Evolutionary conservation across 2,888 invertebrate species (phyloP).

Genomic region (Meandrusa payeni): DNA sequence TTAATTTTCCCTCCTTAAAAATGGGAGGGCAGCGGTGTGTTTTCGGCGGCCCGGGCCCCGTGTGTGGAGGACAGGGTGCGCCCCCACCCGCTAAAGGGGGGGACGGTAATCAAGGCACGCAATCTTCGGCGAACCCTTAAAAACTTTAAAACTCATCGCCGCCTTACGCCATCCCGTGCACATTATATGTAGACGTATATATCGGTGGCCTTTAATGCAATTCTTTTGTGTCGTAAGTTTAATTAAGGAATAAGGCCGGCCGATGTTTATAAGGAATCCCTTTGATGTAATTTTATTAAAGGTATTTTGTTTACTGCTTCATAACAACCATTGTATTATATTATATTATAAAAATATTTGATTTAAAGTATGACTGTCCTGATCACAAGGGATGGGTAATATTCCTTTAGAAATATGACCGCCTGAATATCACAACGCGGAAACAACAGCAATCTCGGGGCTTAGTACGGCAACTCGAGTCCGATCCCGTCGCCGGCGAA

Average conservation of each 20-base stretch:
- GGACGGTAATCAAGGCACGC: constrained; percentile 83
- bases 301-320: no score
- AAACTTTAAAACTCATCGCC: constrained; percentile 82
- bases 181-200: constrained; percentile 30
- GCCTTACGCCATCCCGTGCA: constrained; percentile 47
- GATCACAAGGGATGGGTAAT: no score
- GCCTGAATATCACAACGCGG: no score
- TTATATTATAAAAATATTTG: no score
- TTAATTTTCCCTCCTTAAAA: constrained; percentile 81
- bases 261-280: constrained; percentile 1
- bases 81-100: constrained; percentile 40
- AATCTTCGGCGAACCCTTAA: constrained; percentile 83
- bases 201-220: constrained; percentile 15
- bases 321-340: no score
- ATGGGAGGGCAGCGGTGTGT: constrained; percentile 73
- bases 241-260: constrained; percentile 5
- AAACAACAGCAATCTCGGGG: no score
- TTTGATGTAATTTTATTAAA: constrained; percentile 12
- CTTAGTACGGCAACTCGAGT: no score
- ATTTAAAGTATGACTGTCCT: no score
- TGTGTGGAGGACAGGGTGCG: constrained; percentile 47
- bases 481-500: no score
- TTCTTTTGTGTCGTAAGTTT: constrained; percentile 14
- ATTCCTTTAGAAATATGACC: no score
- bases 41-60: constrained; percentile 54